Evolutionary conservation across 2,113 vertebrate genomes (phyloP).

Genomic region (Platysternon megacephalum): DNA sequence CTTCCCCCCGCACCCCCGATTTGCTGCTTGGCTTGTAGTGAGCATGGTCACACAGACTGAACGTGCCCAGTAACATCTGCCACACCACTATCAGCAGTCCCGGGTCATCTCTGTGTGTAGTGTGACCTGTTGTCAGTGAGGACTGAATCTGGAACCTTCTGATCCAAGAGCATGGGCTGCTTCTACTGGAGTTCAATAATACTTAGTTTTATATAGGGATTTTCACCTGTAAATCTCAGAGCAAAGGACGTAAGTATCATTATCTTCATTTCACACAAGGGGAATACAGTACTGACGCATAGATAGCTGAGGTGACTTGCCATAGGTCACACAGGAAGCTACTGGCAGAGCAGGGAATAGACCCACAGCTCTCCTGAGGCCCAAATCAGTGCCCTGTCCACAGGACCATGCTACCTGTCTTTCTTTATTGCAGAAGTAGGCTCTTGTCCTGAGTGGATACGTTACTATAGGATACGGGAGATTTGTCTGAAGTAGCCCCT

Average conservation of each 20-base stretch:
- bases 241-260: rapidly evolving
- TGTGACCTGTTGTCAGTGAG: not conserved
- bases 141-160: not conserved
- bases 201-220: not conserved
- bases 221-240: not conserved
- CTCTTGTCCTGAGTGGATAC: not conserved
- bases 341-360: not conserved
- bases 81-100: not conserved
- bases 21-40: not conserved
- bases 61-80: not conserved
- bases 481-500: not conserved
- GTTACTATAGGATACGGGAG: not conserved
- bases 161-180: not conserved
- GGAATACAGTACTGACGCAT: not conserved
- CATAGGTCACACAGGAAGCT: not conserved
- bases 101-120: not conserved
- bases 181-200: not conserved
- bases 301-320: not conserved
- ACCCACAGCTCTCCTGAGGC: not conserved
- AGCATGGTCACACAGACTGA: not conserved
- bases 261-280: not conserved
- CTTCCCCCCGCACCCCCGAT: not conserved
- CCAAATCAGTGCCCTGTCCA: not conserved
- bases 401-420: not conserved
- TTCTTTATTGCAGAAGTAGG: not conserved